Evolutionary conservation across 2,797 vertebrate species (phyloP).

Genomic region (Gallinago stenura): DNA sequence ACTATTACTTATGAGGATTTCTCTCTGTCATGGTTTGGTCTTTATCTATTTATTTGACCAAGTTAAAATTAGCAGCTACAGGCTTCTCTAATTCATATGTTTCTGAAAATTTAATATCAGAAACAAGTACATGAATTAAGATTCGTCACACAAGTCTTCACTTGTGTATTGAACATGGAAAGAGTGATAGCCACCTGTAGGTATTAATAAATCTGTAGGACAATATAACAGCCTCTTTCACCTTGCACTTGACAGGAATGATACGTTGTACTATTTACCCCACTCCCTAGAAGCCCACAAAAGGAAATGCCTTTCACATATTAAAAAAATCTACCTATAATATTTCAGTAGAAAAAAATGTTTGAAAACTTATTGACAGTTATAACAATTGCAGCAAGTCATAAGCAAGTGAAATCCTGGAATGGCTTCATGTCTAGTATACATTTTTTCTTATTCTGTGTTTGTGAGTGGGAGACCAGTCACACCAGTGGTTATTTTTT

Average conservation of each 20-base stretch:
- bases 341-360: neutral
- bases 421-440: neutral
- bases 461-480: neutral
- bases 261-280: fast-evolving
- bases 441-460: neutral
- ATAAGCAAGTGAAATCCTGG: neutral
- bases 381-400: neutral
- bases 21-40: neutral
- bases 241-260: neutral
- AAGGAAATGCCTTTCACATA: neutral
- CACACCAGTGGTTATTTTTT: neutral
- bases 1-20: neutral
- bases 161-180: neutral
- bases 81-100: neutral
- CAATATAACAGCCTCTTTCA: neutral
- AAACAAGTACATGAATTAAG: conserved; percentile 15
- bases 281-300: neutral
- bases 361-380: neutral
- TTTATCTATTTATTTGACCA: conserved; percentile 27
- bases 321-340: neutral
- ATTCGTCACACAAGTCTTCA: conserved; percentile 9
- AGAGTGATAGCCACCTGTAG: neutral
- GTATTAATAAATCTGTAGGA: conserved; percentile 10
- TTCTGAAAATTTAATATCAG: conserved; percentile 39
- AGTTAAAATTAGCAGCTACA: neutral